Evolutionary conservation across 2,797 vertebrate genomes (phyloP), one percentile per base, ranked within the genome.

Genomic region (Falco rusticolus): DNA sequence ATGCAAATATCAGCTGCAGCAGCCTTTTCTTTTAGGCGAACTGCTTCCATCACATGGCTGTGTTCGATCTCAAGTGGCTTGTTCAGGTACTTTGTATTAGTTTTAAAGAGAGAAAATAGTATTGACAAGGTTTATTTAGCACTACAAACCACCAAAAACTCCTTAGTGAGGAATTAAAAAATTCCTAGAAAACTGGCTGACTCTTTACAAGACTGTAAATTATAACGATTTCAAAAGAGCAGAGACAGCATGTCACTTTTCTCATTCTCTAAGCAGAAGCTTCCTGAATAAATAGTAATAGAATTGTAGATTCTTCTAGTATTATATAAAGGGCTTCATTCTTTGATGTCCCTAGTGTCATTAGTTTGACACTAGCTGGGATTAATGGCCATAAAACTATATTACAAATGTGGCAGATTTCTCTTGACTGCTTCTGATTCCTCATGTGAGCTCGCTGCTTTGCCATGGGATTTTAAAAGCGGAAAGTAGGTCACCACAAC

Each of bases 401-500:
- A 31, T 37, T 48, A 25, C 48, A 19, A 3, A 39, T 1, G 64
- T 14, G 93, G 57, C 45, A 48, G 78, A 31, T 91, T 88, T 92
- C 89, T 95, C 65, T 22, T 31, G 72, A 28, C 95, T 51, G 68
- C 75, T 64, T 2, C 80, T 57, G 19, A 45, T 95, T 31, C 87
- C 90, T 77, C 80, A n/a, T 39, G 80, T 19, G 84, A 95, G 93
- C 94, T 89, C 61, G 16, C 83, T 25, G 60, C 83, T 70, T 31
- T 75, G 87, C 96, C 74, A 4, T 72, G 63, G 86, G 83, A 79
- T 83, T 97, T 84, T 79, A 39, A 29, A 29, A 88, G 85, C 37
- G 2, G 90, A 97, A 97, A 97, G 83, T 97, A 97, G 98, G 97
- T 97, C 96, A 97, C 21, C 3, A 56, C 17, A 3, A 15, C 47